Evolutionary conservation across 1,140 invertebrate species (phyloP).

Genomic region (Cepaea nemoralis): DNA sequence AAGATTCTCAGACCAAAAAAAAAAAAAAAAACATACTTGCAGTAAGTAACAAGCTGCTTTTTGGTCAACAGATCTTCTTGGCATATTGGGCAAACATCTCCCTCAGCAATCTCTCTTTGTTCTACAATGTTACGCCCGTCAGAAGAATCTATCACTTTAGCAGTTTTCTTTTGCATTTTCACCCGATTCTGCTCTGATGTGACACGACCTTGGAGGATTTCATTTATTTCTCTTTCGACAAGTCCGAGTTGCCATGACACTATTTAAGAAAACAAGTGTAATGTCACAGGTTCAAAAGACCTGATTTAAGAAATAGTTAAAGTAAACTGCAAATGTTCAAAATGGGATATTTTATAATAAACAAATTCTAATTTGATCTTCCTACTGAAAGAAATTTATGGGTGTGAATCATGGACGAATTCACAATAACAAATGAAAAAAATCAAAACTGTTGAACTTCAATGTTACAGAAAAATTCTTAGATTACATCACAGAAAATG

Average conservation of each 20-base stretch:
- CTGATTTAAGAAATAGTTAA: too few relatives aligned
- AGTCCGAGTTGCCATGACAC: slow-evolving; percentile 71
- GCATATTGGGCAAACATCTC: slow-evolving; percentile 73
- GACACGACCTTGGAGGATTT: slow-evolving; percentile 61
- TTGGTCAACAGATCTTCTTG: slow-evolving; percentile 71
- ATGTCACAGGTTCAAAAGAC: too few relatives aligned
- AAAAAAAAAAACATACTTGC: slow-evolving; percentile 66
- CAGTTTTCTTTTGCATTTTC: slow-evolving; percentile 42
- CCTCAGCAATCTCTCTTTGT: slow-evolving; percentile 69
- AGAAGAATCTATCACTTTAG: slow-evolving; percentile 37
- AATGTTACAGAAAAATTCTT: too few relatives aligned
- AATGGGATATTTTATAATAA: too few relatives aligned
- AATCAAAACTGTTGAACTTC: too few relatives aligned
- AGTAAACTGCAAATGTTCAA: too few relatives aligned
- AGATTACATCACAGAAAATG: too few relatives aligned
- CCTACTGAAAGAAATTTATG: too few relatives aligned
- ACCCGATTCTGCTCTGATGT: slow-evolving; percentile 35
- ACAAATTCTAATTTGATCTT: too few relatives aligned
- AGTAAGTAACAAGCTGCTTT: slow-evolving; percentile 70
- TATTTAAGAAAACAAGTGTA: slow-evolving; percentile 48
- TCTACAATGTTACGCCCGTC: slow-evolving; percentile 57
- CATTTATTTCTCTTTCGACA: slow-evolving; percentile 70
- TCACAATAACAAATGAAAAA: too few relatives aligned
- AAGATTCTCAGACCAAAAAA: too few relatives aligned
- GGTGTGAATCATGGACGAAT: too few relatives aligned